Evolutionary conservation across 2,797 vertebrate genomes (phyloP), one percentile per base, ranked within the genome.

Genomic region (Sebastes diploproa): DNA sequence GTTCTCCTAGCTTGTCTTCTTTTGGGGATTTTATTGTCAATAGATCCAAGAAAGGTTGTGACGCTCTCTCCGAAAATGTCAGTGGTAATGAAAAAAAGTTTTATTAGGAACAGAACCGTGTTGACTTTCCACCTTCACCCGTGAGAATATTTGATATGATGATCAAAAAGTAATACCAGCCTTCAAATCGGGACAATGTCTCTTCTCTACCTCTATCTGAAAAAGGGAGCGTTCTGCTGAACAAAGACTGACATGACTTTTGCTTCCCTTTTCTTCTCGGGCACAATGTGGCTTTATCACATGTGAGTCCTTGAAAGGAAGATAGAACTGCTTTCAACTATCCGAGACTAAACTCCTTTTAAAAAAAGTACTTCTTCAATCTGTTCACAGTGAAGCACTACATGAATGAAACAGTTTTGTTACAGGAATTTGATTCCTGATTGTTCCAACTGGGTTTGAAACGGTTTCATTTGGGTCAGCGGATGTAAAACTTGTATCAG

Each of bases 201-300:
- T 78, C 61, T 78, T 86, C n/a, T 3, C 78, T 67, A 63, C 13
- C 42, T 66, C 32, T 5, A 46, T 79, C 65, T 80, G 61, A 32
- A 78, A 72, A 58, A 69, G 34, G 27, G 23, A 13, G 30, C 64
- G 75, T 50, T 77, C 58, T 65, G 29, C 70, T 13, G 65, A 84
- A 80, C 81, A 81, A 83, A 78, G 80, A 72, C 75, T 76, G 81
- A 73, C 75, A 22, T 81, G 88, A 85, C 87, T 78, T 86, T 80
- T 77, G 54, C 70, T 73, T 80, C 42, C 25, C 46, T 63, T 83
- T 88, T 85, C 58, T 72, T 66, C 69, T 73, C 23, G 23, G 20
- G 36, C 67, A 88, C 82, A 77, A 71, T 78, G 62, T 64, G 5
- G 12, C 77, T 83, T 87, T 79, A 78, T 85, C 64, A 68, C 78